A percentile compares a stretch with the other conserved stretches of the same genome.
Evolutionary conservation across 2,113 vertebrate species (phyloP).

Genomic region (Calyptommatus sinebrachiatus): DNA sequence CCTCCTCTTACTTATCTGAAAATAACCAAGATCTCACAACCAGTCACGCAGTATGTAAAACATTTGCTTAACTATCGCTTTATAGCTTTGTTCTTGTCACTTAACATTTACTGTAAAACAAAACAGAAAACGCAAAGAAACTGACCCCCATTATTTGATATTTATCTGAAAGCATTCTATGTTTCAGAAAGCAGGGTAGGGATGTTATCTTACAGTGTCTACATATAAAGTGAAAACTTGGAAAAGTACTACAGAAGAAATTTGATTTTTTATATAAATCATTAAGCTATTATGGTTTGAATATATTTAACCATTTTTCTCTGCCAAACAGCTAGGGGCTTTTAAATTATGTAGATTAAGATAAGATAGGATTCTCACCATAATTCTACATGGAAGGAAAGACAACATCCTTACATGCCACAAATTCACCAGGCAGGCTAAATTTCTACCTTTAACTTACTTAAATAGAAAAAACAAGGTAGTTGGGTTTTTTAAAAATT

Average conservation of each 20-base stretch:
- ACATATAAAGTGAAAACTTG: not conserved
- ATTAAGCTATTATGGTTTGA: too few relatives aligned
- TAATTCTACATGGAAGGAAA: not conserved
- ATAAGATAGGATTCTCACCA: not conserved
- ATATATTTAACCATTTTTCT: not conserved
- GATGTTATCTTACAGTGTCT: not conserved
- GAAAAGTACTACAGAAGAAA: not conserved
- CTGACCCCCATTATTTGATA: not conserved
- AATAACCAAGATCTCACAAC: not conserved
- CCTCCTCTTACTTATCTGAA: not conserved
- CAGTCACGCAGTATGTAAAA: not conserved
- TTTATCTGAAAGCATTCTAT: slow-evolving; percentile 1
- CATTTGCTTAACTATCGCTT: not conserved
- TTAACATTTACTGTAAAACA: not conserved
- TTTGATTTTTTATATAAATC: not conserved
- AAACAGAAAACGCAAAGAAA: not conserved
- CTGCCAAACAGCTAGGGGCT: not conserved
- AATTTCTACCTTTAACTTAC: not conserved
- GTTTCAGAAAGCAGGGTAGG: not conserved
- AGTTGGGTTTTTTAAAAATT: too few relatives aligned
- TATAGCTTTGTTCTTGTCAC: not conserved
- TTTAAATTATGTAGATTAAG: not conserved
- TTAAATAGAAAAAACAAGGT: too few relatives aligned
- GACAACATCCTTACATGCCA: not conserved
- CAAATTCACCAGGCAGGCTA: not conserved